Conservation (phyloP, 2,888 invertebrate species). For the Hyposoter dolosus region DNA sequence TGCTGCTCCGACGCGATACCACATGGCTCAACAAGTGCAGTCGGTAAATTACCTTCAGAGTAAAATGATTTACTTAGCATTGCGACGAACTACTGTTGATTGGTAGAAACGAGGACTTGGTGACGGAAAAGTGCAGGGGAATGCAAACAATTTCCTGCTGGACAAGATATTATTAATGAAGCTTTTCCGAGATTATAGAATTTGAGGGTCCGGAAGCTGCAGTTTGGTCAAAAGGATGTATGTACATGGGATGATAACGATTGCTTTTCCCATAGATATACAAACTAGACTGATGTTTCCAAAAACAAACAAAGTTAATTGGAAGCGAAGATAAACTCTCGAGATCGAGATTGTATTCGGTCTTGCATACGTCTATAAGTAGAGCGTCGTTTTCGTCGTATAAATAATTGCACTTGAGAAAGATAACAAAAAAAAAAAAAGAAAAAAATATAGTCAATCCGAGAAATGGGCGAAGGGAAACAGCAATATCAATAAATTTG, state of each 20-base stretch:
- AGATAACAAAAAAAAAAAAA: constrained; percentile 12
- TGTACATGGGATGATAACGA: neutral
- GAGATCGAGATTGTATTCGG: neutral
- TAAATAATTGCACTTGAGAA: constrained; percentile 8
- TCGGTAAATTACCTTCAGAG: neutral
- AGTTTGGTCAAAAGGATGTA: neutral
- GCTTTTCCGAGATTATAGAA: neutral
- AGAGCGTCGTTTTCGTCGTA: neutral
- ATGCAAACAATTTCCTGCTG: neutral
- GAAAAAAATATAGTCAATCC: constrained; percentile 37
- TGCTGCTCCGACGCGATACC: no score
- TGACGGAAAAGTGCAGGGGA: neutral
- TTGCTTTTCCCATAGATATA: neutral
- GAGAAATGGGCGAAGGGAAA: constrained; percentile 32
- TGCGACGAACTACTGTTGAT: neutral
- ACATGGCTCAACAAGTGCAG: no score
- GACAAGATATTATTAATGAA: neutral
- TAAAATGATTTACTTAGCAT: neutral
- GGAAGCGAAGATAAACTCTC: neutral
- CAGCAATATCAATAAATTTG: constrained; percentile 61
- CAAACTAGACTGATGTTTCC: neutral
- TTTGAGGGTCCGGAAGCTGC: neutral
- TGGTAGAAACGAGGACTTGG: neutral
- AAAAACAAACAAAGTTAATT: constrained; percentile 21
- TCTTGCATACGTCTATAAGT: neutral